Conservation (phyloP, 1,140 invertebrate species). For the Dendrolimus punctatus region DNA sequence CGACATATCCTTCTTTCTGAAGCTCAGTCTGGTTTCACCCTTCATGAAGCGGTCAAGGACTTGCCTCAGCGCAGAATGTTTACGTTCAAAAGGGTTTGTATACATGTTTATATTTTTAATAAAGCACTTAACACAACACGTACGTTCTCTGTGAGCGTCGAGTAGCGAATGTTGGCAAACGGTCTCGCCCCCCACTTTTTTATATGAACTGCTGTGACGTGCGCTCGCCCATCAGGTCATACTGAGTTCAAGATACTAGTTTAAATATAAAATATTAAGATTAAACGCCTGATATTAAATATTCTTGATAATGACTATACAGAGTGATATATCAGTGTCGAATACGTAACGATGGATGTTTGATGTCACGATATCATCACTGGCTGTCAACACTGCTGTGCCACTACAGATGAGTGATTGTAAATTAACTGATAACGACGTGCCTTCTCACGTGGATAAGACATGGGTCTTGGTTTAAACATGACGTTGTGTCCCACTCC, state of each 20-base stretch:
- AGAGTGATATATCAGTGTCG: too few relatives aligned
- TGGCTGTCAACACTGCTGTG: too few relatives aligned
- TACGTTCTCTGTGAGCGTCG: slow-evolving; percentile 23
- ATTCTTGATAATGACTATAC: too few relatives aligned
- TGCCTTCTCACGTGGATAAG: too few relatives aligned
- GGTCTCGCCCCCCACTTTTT: slow-evolving; percentile 20
- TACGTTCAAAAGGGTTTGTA: slow-evolving; percentile 63
- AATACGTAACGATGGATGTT: too few relatives aligned
- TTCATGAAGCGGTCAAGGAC: slow-evolving; percentile 49
- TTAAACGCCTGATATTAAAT: too few relatives aligned
- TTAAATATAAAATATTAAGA: too few relatives aligned
- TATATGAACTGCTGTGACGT: slow-evolving; percentile 27
- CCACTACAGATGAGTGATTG: too few relatives aligned
- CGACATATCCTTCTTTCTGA: slow-evolving; percentile 41
- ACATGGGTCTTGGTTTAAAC: too few relatives aligned
- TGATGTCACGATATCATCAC: too few relatives aligned
- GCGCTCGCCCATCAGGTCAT: slow-evolving; percentile 23
- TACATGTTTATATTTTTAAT: slow-evolving; percentile 36
- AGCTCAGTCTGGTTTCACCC: slow-evolving; percentile 44
- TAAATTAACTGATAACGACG: too few relatives aligned
- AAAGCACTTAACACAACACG: slow-evolving; percentile 17
- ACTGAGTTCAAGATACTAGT: slow-evolving; percentile 6
- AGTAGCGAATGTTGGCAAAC: slow-evolving; percentile 22
- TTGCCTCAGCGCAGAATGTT: slow-evolving; percentile 58
- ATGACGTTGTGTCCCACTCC: too few relatives aligned